These are phyloP conservation scores for Porites lutea DNA, from an alignment of 64 coral and sea anemone species.

Conservation along the genomic window DNA sequence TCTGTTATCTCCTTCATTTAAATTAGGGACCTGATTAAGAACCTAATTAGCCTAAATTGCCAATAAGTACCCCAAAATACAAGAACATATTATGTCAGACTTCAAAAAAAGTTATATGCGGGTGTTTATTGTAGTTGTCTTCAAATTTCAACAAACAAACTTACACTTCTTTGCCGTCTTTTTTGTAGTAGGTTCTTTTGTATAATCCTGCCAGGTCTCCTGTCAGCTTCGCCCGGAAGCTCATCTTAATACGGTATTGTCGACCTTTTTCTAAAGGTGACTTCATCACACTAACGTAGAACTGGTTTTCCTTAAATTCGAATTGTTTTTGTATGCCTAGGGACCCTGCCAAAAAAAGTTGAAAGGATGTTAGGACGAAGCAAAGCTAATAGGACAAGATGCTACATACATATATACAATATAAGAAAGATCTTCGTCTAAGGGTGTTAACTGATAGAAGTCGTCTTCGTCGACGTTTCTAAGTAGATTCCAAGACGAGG, in stretches of 20 bases:
- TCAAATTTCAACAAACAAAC: neutral
- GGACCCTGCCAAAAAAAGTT: neutral
- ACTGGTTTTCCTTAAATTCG: constrained; percentile 82
- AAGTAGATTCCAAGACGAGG: no score
- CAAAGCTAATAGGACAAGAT: neutral
- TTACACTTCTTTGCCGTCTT: constrained; percentile 60
- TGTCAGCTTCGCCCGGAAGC: constrained; percentile 52
- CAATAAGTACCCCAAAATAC: no score
- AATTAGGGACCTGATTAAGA: no score
- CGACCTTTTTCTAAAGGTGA: constrained; percentile 25
- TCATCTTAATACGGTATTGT: constrained; percentile 34
- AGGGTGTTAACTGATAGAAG: no score
- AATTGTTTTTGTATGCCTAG: constrained; percentile 26
- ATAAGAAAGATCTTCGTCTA: no score
- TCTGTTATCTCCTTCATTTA: no score
- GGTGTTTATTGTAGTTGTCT: neutral
- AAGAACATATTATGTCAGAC: no score
- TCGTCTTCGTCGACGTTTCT: no score
- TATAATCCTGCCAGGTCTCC: constrained; percentile 65
- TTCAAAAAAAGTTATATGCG: no score
- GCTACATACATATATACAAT: no score
- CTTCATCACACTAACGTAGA: constrained; percentile 66
- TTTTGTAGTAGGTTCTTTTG: constrained; percentile 63
- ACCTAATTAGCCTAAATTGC: no score
- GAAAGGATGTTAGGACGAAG: neutral